Percentiles rank a stretch among this genome's conserved stretches.
Conservation (phyloP, 2,797 vertebrate genomes). For the Sternarchorhynchus goeldii region DNA sequence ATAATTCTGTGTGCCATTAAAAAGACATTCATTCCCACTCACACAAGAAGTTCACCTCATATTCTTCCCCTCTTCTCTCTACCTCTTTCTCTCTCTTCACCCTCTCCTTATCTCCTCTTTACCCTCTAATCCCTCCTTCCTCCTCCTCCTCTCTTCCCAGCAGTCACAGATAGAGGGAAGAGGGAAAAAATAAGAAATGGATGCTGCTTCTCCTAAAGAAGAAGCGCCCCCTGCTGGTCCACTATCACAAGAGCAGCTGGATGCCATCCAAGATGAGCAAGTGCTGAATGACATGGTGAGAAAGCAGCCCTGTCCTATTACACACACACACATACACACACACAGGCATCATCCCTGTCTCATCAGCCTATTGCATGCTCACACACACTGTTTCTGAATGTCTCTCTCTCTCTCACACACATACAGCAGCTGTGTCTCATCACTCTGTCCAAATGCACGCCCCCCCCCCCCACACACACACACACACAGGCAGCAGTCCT, state of each 20-base stretch:
- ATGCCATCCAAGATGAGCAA: constrained; percentile 87
- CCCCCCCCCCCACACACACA: background rate
- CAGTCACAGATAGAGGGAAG: constrained; percentile 62
- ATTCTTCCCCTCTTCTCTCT: background rate
- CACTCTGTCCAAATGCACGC: background rate
- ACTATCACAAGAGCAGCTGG: constrained; percentile 76
- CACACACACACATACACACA: background rate
- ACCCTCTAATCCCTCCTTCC: background rate
- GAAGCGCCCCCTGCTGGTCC: constrained; percentile 23
- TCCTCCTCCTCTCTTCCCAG: constrained; percentile 14
- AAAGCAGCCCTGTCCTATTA: background rate
- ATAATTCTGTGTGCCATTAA: too few species aligned
- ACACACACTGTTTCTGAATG: background rate
- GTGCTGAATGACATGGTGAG: constrained; percentile 91
- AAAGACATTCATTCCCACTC: too few species aligned
- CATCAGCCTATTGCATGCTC: background rate
- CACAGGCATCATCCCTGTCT: background rate
- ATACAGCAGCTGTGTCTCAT: background rate
- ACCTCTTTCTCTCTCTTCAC: background rate
- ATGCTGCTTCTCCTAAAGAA: constrained; percentile 3
- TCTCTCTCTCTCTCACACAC: background rate
- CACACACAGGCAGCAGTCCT: background rate
- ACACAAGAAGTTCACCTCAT: too few species aligned
- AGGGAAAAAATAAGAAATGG: constrained; percentile 38
- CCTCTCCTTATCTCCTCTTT: background rate